A percentile compares a stretch with the other conserved stretches of the same genome.
Conservation (phyloP, 1,140 invertebrate species). For the Antheraea mylitta region DNA sequence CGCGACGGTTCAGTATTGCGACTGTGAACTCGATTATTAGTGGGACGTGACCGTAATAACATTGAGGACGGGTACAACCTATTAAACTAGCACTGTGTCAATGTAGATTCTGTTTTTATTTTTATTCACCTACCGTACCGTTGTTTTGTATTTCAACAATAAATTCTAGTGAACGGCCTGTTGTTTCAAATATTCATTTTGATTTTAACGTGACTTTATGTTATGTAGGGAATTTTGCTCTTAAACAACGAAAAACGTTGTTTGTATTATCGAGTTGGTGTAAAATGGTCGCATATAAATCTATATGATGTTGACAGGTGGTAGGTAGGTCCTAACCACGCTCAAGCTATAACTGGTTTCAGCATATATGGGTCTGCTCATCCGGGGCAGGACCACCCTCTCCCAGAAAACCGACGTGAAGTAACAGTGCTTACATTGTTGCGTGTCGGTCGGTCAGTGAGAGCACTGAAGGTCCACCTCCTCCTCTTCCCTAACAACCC, state of each 20-base stretch:
- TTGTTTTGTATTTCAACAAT: conserved; percentile 6
- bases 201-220: neutral
- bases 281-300: no score
- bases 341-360: no score
- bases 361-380: no score
- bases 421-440: no score
- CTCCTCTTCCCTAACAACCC: no score
- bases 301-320: no score
- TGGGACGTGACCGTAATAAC: conserved; percentile 41
- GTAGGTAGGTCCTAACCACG: no score
- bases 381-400: no score
- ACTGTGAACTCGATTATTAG: conserved; percentile 46
- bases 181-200: conserved; percentile 6
- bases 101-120: conserved; percentile 6
- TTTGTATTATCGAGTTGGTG: neutral
- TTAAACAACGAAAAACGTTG: neutral
- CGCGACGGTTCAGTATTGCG: conserved; percentile 26
- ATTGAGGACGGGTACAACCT: conserved; percentile 20
- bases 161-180: neutral
- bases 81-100: conserved; percentile 9
- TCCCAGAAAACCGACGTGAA: no score
- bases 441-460: no score
- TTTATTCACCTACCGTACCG: neutral
- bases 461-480: no score
- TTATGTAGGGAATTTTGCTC: neutral